Evolutionary conservation across 2,113 vertebrate species (phyloP).

Genomic region (Mystacornis crossleyi): DNA sequence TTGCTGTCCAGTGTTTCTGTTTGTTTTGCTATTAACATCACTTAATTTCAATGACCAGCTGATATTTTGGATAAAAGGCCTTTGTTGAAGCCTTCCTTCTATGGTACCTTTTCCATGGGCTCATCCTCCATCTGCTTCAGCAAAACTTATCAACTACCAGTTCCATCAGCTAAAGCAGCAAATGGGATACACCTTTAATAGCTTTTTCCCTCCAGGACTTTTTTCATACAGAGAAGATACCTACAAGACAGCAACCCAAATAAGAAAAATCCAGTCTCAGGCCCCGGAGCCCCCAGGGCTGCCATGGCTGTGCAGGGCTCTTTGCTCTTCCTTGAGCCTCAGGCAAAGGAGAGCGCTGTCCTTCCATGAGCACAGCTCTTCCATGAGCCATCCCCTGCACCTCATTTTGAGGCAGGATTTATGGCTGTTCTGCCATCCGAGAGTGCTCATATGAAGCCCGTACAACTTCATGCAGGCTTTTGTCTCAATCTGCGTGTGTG

Average conservation of each 20-base stretch:
- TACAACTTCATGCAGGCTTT: not conserved
- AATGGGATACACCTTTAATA: not conserved
- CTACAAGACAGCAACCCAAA: not conserved
- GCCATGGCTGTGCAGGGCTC: not conserved
- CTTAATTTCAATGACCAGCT: not conserved
- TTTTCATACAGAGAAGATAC: not conserved
- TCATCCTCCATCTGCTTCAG: not conserved
- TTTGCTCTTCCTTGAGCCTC: rapidly evolving
- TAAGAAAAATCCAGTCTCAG: not conserved
- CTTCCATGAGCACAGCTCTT: not conserved
- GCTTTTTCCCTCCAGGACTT: not conserved
- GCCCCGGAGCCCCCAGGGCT: not conserved
- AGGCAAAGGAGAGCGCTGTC: not conserved
- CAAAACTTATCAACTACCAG: not conserved
- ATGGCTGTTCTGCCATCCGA: not conserved
- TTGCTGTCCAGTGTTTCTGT: not conserved
- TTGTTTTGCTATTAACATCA: not conserved
- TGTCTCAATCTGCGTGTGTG: rapidly evolving
- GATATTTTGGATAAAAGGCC: not conserved
- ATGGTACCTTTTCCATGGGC: not conserved
- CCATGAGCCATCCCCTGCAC: not conserved
- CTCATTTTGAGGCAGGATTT: not conserved
- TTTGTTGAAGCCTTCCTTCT: not conserved
- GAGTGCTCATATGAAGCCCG: not conserved
- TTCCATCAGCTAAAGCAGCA: constrained; percentile 15